A percentile compares a stretch with the other conserved stretches of the same genome.
These are phyloP conservation scores for Ptychodera flava DNA, from an alignment of 35 echinoderm and acorn worm species.

Conservation along the genomic window DNA sequence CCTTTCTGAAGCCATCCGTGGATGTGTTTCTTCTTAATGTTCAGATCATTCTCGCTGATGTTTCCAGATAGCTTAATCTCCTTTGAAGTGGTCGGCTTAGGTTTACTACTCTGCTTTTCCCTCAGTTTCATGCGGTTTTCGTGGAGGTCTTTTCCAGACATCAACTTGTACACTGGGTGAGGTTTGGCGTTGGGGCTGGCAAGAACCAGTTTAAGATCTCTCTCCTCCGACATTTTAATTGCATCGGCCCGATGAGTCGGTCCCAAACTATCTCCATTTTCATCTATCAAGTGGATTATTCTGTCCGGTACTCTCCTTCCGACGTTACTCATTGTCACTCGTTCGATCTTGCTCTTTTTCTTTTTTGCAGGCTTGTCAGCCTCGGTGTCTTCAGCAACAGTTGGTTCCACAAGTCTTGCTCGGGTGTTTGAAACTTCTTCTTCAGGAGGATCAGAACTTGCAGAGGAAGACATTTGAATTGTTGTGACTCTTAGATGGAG, in stretches of 20 bases:
- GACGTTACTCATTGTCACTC: conserved; percentile 26
- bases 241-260: conserved; percentile 32
- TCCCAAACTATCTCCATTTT: conserved; percentile 26
- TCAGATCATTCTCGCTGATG: conserved; percentile 19
- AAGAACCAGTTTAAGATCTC: conserved; percentile 37
- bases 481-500: no score
- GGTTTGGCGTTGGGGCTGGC: conserved; percentile 36
- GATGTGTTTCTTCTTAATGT: conserved; percentile 23
- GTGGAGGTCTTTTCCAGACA: conserved; percentile 37
- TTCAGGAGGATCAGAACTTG: no score
- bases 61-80: conserved; percentile 14
- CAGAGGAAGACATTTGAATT: no score
- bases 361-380: no score
- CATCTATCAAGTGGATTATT: conserved; percentile 36
- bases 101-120: conserved; percentile 29
- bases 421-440: no score
- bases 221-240: conserved; percentile 24
- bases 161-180: conserved; percentile 44
- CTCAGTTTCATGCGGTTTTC: conserved; percentile 34
- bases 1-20: conserved; percentile 28
- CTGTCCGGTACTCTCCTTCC: conserved; percentile 32
- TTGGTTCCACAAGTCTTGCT: no score
- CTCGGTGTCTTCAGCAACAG: no score
- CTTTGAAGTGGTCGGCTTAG: conserved; percentile 14
- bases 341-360: background rate